Evolutionary conservation across 2,797 vertebrate species (phyloP), one percentile per base, ranked within the genome.

Genomic region (Micromesistius poutassou): DNA sequence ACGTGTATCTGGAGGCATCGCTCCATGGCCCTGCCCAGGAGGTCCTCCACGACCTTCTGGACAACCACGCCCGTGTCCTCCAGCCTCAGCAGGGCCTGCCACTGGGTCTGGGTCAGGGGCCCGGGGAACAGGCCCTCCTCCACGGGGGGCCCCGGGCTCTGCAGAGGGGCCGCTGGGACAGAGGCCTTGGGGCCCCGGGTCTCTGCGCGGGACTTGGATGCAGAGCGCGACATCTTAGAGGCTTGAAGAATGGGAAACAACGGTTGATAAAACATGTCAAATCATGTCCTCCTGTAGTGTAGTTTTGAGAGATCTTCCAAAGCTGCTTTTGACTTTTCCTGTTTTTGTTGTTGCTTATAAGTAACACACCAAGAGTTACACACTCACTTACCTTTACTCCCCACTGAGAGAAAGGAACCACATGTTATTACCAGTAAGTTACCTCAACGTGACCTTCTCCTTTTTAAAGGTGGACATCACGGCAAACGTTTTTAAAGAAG

Each of bases 51-150:
- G 25, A 95, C 72, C 35, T 94, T 93, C 0, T 78, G n/a, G n/a
- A n/a, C 91, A 0, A 92, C 89, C 4, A 93, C 89, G 38, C 95
- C 95, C 3, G 79, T 85, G 0, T 94, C 94, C 81, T 95, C 94
- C 0, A 86, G 75, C 19, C 6, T 70, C 9, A 89, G 36, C 78
- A 95, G 85, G 0, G 90, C 78, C 2, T 83, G 79, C 95, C 94
- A 96, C 0, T 94, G 91, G 0, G 82, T 80, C 73, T 84, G 89
- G 0, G 83, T 89, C 70, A 95, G 87, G 35, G 84, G 82, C 19
- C 90, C 92, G 0, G 91, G 87, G 9, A 93, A 85, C 0, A 91
- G 77, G 0, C 94, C 55, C 6, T 25, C 91, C 35, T 91, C 85
- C 0, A 77, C 78, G 2, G 90, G 78, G 22, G 66, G 36, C 0